Conservation (phyloP, 2,113 vertebrate genomes). For the Numenius arquata region DNA sequence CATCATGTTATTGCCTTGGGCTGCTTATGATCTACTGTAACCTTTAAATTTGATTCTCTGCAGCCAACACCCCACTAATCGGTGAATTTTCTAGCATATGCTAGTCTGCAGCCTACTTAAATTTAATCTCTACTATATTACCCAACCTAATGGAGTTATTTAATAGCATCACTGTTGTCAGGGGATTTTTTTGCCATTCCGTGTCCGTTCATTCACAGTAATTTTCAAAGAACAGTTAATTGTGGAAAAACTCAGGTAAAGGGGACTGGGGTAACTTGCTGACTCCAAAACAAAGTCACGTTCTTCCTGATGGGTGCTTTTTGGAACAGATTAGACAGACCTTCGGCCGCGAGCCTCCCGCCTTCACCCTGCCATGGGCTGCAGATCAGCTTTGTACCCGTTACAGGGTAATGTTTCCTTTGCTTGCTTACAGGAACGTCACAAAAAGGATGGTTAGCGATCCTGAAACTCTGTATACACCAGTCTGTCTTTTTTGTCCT, state of each 20-base stretch:
- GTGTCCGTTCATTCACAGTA: rapidly evolving
- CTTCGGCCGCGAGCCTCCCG: neutral
- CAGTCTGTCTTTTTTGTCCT: no score
- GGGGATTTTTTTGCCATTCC: neutral
- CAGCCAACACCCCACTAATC: neutral
- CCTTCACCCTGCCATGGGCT: neutral
- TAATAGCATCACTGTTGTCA: neutral
- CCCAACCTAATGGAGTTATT: neutral
- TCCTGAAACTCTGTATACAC: neutral
- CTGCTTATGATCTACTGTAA: neutral
- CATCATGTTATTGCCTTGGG: neutral
- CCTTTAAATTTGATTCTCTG: neutral
- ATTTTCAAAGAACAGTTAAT: neutral
- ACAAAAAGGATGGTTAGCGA: no score
- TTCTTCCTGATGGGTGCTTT: neutral
- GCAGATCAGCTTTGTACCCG: neutral
- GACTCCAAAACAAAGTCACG: neutral
- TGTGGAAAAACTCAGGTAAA: neutral
- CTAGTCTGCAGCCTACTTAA: neutral
- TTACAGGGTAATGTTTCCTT: neutral
- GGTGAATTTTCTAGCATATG: neutral
- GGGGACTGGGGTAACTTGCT: neutral
- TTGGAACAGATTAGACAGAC: neutral
- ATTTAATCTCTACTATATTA: neutral
- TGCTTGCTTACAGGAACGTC: neutral